Evolutionary conservation across 2,888 invertebrate species (phyloP).

Genomic region (Cryptophagus acutangulus): DNA sequence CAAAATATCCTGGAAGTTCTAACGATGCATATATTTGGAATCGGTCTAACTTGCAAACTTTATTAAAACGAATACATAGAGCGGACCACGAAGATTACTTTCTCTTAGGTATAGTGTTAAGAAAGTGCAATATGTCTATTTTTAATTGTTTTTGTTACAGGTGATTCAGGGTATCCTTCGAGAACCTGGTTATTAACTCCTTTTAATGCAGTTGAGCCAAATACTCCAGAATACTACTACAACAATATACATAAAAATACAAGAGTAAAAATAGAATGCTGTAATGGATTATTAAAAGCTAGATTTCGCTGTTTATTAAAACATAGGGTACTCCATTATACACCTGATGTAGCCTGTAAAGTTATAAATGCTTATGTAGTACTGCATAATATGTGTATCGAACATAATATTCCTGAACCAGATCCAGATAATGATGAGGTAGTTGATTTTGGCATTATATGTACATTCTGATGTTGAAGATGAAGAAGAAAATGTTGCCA

Average conservation of each 20-base stretch:
- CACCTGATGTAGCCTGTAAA: conserved; percentile 13
- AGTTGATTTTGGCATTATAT: conserved; percentile 12
- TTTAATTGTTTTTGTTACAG: conserved; percentile 1
- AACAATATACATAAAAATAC: conserved; percentile 6
- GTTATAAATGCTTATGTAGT: conserved; percentile 19
- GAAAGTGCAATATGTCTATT: background rate
- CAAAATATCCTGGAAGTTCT: conserved; percentile 15
- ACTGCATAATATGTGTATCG: conserved; percentile 16
- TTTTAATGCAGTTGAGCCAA: conserved; percentile 6
- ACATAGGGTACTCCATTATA: conserved; percentile 17
- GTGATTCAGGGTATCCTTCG: conserved; percentile 13
- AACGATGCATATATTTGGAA: conserved; percentile 18
- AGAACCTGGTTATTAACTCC: conserved; percentile 12
- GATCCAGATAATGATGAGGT: conserved; percentile 10
- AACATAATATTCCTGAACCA: conserved; percentile 12
- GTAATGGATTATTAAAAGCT: conserved; percentile 16
- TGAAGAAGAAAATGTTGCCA: conserved; percentile 6
- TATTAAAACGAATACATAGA: conserved; percentile 7
- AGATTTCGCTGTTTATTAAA: conserved; percentile 18
- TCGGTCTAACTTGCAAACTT: conserved; percentile 9
- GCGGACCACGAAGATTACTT: conserved; percentile 11
- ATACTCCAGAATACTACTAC: conserved; percentile 11
- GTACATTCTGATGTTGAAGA: conserved; percentile 1
- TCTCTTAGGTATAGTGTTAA: conserved; percentile 14
- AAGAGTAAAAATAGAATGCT: conserved; percentile 11